Evolutionary conservation across 1,140 invertebrate species (phyloP).

Genomic region (Drosophila aff.): DNA sequence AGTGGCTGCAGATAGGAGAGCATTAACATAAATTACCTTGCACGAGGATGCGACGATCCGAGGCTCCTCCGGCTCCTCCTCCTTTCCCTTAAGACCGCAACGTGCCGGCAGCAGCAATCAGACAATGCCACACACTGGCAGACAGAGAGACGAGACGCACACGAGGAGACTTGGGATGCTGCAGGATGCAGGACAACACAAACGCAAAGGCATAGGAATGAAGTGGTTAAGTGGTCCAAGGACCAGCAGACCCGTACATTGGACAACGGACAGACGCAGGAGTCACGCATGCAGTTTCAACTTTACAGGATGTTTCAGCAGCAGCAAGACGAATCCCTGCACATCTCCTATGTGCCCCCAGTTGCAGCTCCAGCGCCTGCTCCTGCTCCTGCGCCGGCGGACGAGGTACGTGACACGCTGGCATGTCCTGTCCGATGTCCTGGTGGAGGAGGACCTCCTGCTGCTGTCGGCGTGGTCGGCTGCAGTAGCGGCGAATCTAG

Average conservation of each 20-base stretch:
- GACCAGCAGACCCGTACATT: conserved; percentile 42
- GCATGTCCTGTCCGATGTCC: conserved; percentile 54
- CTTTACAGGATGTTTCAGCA: conserved; percentile 81
- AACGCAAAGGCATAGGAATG: conserved; percentile 71
- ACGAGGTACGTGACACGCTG: conserved; percentile 72
- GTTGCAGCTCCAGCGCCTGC: conserved; percentile 1
- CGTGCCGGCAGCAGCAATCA: conserved; percentile 50
- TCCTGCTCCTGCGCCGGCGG: conserved; percentile 19
- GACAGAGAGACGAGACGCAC: conserved; percentile 16
- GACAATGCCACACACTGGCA: conserved; percentile 37
- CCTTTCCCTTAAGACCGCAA: conserved; percentile 36
- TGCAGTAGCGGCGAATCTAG: conserved; percentile 74
- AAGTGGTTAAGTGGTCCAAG: conserved; percentile 76
- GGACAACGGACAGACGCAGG: conserved; percentile 41
- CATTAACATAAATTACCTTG: conserved; percentile 83
- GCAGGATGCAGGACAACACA: conserved; percentile 55
- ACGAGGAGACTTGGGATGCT: conserved; percentile 20
- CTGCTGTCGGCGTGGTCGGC: conserved; percentile 66
- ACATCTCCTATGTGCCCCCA: conserved; percentile 73
- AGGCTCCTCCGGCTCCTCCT: conserved; percentile 36
- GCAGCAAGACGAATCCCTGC: conserved; percentile 70
- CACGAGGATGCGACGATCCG: conserved; percentile 56
- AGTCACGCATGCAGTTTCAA: conserved; percentile 52
- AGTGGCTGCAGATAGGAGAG: conserved; percentile 58
- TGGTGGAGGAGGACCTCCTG: conserved; percentile 1